Conservation (phyloP, 2,113 vertebrate species). For the Axis porcinus region DNA sequence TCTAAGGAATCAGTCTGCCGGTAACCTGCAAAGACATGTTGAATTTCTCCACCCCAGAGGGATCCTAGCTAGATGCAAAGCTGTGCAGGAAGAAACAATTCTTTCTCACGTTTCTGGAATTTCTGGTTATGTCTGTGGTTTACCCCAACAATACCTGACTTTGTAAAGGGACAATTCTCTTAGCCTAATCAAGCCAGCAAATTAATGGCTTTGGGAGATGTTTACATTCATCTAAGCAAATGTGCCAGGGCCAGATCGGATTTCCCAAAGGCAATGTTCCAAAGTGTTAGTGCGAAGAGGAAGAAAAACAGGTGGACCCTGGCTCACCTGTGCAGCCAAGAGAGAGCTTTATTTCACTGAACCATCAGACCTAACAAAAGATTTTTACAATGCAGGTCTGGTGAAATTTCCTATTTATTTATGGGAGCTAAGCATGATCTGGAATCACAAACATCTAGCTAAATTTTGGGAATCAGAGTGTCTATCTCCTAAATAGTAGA, state of each 20-base stretch:
- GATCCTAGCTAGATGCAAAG: slow-evolving; percentile 4
- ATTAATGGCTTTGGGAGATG: slow-evolving; percentile 55
- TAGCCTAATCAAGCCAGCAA: slow-evolving; percentile 61
- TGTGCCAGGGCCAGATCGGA: slow-evolving; percentile 1
- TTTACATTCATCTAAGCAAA: slow-evolving; percentile 64
- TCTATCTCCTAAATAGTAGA: background rate
- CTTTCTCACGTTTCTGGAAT: slow-evolving; percentile 62
- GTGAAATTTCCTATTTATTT: background rate
- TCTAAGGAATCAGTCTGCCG: background rate
- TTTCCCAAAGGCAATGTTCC: slow-evolving; percentile 68
- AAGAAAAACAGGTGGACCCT: slow-evolving; percentile 60
- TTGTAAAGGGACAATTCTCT: slow-evolving; percentile 26
- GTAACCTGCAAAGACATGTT: background rate
- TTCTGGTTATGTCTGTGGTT: slow-evolving; percentile 26
- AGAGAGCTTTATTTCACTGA: background rate
- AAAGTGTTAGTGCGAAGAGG: slow-evolving; percentile 35
- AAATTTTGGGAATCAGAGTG: background rate
- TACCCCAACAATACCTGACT: slow-evolving; percentile 36
- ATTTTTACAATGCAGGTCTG: background rate
- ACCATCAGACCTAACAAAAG: background rate
- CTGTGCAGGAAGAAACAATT: background rate
- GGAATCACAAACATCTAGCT: background rate
- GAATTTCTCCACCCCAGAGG: background rate
- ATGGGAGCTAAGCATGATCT: background rate
- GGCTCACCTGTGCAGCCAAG: background rate